Conservation (phyloP, 2,113 vertebrate genomes). For the Rhizomys pruinosus region DNA sequence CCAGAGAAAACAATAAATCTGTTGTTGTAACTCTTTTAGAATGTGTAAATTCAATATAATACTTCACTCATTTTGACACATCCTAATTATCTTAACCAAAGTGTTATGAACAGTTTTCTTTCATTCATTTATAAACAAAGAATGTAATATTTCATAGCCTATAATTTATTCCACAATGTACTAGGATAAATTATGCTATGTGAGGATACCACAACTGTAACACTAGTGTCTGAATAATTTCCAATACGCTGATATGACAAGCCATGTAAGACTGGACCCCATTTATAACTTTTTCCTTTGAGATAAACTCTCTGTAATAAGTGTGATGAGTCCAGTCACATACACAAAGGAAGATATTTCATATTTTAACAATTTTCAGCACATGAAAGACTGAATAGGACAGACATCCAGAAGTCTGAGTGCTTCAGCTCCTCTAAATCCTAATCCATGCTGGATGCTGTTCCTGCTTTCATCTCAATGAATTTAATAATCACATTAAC, state of each 20-base stretch:
- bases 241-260: not conserved
- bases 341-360: not conserved
- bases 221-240: not conserved
- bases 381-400: not conserved
- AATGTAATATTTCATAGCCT: not conserved
- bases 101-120: not conserved
- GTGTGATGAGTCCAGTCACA: not conserved
- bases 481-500: constrained; percentile 34
- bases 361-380: constrained; percentile 4
- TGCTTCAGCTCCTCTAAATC: not conserved
- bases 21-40: not conserved
- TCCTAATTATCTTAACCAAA: not conserved
- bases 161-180: not conserved
- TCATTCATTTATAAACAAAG: not conserved
- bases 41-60: not conserved
- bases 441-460: not conserved
- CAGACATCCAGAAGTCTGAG: not conserved
- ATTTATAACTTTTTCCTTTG: not conserved
- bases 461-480: not conserved
- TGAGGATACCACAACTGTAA: not conserved
- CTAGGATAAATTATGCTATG: not conserved
- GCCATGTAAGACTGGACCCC: not conserved
- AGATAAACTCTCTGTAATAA: not conserved
- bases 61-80: not conserved
- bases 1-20: not conserved